Evolutionary conservation across 2,888 invertebrate species (phyloP), one percentile per base, ranked within the genome.

Genomic region (Mythimna vitellina): DNA sequence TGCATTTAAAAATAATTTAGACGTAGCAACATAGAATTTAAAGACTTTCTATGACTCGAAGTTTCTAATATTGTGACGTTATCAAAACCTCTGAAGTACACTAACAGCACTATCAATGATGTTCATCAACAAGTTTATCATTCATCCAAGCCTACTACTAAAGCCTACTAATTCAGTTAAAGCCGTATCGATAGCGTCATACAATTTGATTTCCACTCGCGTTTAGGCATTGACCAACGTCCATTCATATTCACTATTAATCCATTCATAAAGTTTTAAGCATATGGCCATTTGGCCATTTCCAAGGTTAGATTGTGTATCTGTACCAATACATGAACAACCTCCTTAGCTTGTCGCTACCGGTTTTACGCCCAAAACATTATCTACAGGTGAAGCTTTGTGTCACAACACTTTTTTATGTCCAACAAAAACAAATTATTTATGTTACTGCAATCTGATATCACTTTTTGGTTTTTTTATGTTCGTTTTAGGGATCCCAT

Each of bases 291-390:
- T 89, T 86, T 89, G 89, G 86, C 85, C 86, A 89, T 84, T 88
- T 82, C 86, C 92, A 92, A 92, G 92, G 92, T 87, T 89, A 92
- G 89, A 90, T 89, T 84, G 83, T 80, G 85, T 89, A 89, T 88
- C 89, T 84, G 86, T 86, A 84, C 86, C 87, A 78, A 83, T 86
- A 87, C 88, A 88, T 83, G 89, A 85, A 87, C 85, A 87, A 81
- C 86, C 81, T 84, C 90, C 86, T 85, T 88, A 88, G 92, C 89
- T 84, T 77, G 83, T 66, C 38, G 91, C 95, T 94, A 95, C 95
- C 94, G 94, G 95, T 95, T 94, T 93, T 94, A 93, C 93, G 88
- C 86, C 82, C 88, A 88, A 90, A 84, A 88, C 88, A 91, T 91
- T 92, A 93, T 90, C 91, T 90, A 89, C 86, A 89, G 84, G 84